Evolutionary conservation across 2,113 vertebrate species (phyloP), one percentile per base, ranked within the genome.

Genomic region (Ctenomys sociabilis): DNA sequence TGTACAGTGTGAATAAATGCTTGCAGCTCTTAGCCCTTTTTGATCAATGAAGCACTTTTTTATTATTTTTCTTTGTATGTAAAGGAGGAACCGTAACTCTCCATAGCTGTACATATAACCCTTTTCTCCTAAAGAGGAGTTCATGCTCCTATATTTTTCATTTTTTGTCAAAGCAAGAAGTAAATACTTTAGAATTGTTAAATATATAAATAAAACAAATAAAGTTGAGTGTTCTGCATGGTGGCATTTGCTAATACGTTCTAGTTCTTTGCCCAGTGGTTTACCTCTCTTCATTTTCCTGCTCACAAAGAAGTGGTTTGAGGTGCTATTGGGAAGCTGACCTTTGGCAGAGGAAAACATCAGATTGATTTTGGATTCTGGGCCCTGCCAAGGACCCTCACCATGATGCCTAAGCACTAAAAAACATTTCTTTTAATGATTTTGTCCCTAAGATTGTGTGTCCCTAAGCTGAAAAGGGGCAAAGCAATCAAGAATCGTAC

Each of bases 131-230:
- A 80, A 96, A 97, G 98, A 98, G 98, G 98, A 98, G 97, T 96
- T 95, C 97, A 90, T 96, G 97, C 98, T 98, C 98, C 98, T 98
- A 95, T 98, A 98, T 98, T 98, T 98, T 98, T 98, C 98, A 98
- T 98, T 98, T 98, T 98, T 98, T 98, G 98, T 98, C 98, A 98
- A 98, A 98, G 98, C 98, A 70, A 98, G 98, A 98, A 98, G 98
- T 98, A 98, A 98, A 98, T 98, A 98, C 98, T 99, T 98, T 98
- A 99, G 98, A 98, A 98, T 97, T 98, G 98, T 98, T 98, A 98
- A 98, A 98, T 98, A 98, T 98, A 99, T 98, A 99, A 99, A 99
- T 98, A 98, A 98, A 98, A 98, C 98, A 95, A 98, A 99, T 99
- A 98, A 99, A 99, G 98, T 98, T 98, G 97, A 98, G 98, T 97